Percentiles rank a stretch among this genome's conserved stretches.
phyloP scores from a whole-genome alignment of 1,140 invertebrate species.

The Scaptomyza graminum region DNA sequence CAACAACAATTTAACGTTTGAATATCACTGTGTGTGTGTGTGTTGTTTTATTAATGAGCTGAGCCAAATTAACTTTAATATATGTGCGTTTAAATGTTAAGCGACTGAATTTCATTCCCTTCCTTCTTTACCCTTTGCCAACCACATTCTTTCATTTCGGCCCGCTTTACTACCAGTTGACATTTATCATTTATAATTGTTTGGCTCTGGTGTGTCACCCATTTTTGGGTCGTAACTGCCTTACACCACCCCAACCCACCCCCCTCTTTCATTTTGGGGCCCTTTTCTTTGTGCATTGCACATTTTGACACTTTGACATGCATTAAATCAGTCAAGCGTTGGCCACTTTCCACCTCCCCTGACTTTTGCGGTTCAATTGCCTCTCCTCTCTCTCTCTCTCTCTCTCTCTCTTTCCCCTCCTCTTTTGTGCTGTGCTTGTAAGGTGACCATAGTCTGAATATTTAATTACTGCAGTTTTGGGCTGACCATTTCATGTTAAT shows the following conservation, averaged over 20 bases:
- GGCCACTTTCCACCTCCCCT: slow-evolving; percentile 53
- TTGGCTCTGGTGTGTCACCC: slow-evolving; percentile 55
- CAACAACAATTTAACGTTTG: slow-evolving; percentile 62
- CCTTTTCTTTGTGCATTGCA: slow-evolving; percentile 67
- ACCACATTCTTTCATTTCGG: slow-evolving; percentile 14
- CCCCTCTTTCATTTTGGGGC: neutral
- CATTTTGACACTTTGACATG: slow-evolving; percentile 80
- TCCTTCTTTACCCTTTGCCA: slow-evolving; percentile 1
- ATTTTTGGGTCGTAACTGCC: neutral
- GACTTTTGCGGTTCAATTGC: slow-evolving; percentile 49
- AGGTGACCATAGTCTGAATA: slow-evolving; percentile 40
- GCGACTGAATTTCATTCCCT: slow-evolving; percentile 7
- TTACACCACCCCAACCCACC: neutral
- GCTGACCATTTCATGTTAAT: slow-evolving; percentile 48
- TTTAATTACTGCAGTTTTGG: slow-evolving; percentile 47
- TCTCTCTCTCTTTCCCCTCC: neutral
- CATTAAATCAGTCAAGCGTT: slow-evolving; percentile 78
- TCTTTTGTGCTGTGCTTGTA: neutral
- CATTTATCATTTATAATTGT: slow-evolving; percentile 82
- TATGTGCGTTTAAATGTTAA: slow-evolving; percentile 62
- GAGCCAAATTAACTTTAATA: slow-evolving; percentile 77
- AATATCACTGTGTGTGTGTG: slow-evolving; percentile 30
- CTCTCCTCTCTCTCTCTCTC: neutral
- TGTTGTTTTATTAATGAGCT: slow-evolving; percentile 78
- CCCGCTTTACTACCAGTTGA: slow-evolving; percentile 13